A percentile compares a stretch with the other conserved stretches of the same genome.
Conservation (phyloP, 2,113 vertebrate genomes). For the Hippocampus guttulatus region DNA sequence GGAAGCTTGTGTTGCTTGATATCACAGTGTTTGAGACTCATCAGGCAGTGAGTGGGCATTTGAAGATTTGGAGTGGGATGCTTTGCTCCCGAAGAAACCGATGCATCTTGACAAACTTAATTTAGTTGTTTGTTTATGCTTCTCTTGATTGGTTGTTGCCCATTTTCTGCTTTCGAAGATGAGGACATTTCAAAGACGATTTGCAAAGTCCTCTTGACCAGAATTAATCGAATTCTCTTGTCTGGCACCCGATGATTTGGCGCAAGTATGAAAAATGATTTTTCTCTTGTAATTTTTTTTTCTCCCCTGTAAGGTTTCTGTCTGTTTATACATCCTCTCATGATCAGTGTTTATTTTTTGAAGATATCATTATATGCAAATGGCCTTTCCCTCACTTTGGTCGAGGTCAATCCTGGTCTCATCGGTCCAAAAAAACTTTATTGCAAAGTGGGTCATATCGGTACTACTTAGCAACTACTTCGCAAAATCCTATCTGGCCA, state of each 20-base stretch:
- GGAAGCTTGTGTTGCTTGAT: background rate
- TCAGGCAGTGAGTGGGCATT: background rate
- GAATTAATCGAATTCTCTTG: constrained; percentile 16
- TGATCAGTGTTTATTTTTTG: background rate
- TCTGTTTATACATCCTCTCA: constrained; percentile 8
- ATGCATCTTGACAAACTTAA: constrained; percentile 12
- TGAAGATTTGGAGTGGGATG: background rate
- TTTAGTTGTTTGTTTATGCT: constrained; percentile 5
- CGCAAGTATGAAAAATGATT: background rate
- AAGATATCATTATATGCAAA: constrained; percentile 15
- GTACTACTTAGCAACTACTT: no score
- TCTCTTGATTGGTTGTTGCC: background rate
- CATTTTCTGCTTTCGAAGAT: constrained; percentile 9
- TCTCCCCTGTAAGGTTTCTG: background rate
- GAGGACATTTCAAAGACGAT: background rate
- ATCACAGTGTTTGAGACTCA: background rate
- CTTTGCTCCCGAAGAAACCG: constrained; percentile 4
- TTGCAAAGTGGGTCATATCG: no score
- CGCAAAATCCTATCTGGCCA: no score
- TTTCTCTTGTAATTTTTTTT: background rate
- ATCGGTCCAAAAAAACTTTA: no score
- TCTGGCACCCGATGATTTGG: background rate
- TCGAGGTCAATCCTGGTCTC: no score
- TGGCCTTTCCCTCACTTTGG: background rate
- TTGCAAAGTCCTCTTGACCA: constrained; percentile 5